Conservation (phyloP, 2,113 vertebrate species). For the Xenus cinereus region DNA sequence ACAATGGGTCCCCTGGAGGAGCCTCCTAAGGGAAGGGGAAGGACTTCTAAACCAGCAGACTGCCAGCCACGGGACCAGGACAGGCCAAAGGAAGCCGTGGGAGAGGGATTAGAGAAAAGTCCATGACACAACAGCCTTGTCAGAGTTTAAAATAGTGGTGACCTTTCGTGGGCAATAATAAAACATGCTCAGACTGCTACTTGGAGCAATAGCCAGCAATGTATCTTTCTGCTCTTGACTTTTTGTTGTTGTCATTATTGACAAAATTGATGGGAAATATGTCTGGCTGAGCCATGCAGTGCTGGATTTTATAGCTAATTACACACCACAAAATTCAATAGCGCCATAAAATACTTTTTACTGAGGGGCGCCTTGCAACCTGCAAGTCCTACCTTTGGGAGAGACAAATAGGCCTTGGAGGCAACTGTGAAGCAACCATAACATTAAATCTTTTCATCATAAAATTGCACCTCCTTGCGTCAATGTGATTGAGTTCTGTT, state of each 20-base stretch:
- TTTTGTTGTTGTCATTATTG: constrained; percentile 42
- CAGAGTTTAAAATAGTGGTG: background rate
- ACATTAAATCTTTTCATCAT: constrained; percentile 45
- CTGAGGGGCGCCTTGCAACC: background rate
- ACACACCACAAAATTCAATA: constrained; percentile 52
- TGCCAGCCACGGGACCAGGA: background rate
- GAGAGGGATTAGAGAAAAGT: background rate
- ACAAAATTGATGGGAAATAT: constrained; percentile 22
- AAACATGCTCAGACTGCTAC: background rate
- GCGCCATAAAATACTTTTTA: constrained; percentile 53
- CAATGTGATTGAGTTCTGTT: background rate
- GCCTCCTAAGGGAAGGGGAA: background rate
- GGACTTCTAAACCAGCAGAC: background rate
- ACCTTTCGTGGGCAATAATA: background rate
- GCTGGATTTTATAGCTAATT: constrained; percentile 68
- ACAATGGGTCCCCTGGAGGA: fast-evolving
- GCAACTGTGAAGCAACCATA: constrained; percentile 19
- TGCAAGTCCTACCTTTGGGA: constrained; percentile 24
- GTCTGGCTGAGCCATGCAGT: constrained; percentile 9
- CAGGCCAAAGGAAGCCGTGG: background rate
- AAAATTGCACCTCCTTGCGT: background rate
- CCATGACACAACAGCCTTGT: background rate
- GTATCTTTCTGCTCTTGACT: constrained; percentile 21
- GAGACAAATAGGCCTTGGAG: constrained; percentile 49
- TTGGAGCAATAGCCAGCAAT: background rate